A percentile compares a stretch with the other conserved stretches of the same genome.
Conservation (phyloP, 2,888 invertebrate genomes). For the Catocala nupta region DNA sequence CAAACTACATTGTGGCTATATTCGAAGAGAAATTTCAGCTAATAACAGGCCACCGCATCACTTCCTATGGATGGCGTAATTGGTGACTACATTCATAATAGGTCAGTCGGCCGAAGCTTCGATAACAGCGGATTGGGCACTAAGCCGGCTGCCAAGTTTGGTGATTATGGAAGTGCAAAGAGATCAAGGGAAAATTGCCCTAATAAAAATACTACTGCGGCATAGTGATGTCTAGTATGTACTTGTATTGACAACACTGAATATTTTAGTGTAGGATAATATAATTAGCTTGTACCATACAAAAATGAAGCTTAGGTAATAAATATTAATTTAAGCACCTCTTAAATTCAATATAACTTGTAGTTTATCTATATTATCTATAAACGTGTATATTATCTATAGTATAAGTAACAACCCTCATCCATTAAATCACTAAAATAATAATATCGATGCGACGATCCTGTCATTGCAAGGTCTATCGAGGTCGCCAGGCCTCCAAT, state of each 20-base stretch:
- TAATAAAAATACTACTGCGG: constrained; percentile 4
- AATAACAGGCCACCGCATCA: constrained; percentile 1
- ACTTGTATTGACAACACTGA: too few relatives aligned
- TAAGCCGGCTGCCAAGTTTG: constrained; percentile 10
- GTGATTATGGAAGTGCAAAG: constrained; percentile 11
- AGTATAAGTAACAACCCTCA: too few relatives aligned
- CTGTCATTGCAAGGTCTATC: constrained; percentile 18
- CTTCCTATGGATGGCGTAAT: constrained; percentile 12
- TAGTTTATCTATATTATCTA: too few relatives aligned
- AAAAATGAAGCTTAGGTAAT: too few relatives aligned
- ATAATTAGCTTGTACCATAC: too few relatives aligned
- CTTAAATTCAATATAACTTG: too few relatives aligned
- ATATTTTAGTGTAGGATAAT: too few relatives aligned
- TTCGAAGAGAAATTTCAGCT: background rate
- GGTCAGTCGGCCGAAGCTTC: constrained; percentile 14
- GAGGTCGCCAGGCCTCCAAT: constrained; percentile 6
- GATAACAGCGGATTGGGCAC: constrained; percentile 8
- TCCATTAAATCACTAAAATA: background rate
- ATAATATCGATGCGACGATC: background rate
- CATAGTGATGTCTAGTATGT: constrained; percentile 3
- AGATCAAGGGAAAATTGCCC: constrained; percentile 8
- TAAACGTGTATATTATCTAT: too few relatives aligned
- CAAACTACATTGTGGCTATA: background rate
- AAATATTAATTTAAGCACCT: too few relatives aligned
- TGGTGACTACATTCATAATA: constrained; percentile 10